Conservation (phyloP, 1,140 invertebrate genomes). For the Drosophila parabipectinata region DNA sequence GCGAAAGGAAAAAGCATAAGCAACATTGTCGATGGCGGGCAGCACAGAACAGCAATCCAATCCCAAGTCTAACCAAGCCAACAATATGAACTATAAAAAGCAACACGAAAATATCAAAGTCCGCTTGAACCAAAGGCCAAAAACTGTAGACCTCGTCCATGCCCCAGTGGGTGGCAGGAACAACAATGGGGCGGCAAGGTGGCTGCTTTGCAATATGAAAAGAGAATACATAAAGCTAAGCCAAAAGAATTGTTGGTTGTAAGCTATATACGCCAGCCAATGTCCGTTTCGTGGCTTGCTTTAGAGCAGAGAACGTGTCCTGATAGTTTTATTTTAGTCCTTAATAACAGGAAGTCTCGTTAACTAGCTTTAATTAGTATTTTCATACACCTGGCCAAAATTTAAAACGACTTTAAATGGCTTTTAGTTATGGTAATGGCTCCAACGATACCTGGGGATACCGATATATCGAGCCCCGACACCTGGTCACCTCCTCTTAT, state of each 20-base stretch:
- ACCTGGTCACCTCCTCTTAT: constrained; percentile 23
- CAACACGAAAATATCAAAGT: constrained; percentile 76
- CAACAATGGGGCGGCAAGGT: not conserved
- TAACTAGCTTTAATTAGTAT: not conserved
- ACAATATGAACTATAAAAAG: constrained; percentile 79
- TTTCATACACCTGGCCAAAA: no score
- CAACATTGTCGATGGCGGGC: constrained; percentile 46
- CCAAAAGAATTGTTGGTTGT: not conserved
- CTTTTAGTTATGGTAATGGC: not conserved
- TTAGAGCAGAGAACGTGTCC: constrained; percentile 15
- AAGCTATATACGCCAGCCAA: not conserved
- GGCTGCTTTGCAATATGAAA: constrained; percentile 20
- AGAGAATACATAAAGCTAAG: constrained; percentile 32
- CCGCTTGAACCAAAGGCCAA: constrained; percentile 73
- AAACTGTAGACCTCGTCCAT: constrained; percentile 34
- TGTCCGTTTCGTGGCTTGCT: constrained; percentile 15
- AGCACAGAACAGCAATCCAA: constrained; percentile 12
- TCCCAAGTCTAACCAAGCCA: constrained; percentile 52
- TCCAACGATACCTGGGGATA: no score
- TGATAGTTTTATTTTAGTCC: not conserved
- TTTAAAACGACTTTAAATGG: no score
- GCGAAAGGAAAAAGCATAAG: constrained; percentile 25
- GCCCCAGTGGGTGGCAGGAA: not conserved
- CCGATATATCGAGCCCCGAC: constrained; percentile 11
- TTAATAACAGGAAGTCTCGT: not conserved